A percentile compares a stretch with the other conserved stretches of the same genome.
Conservation (phyloP, 2,797 vertebrate species). For the Buceros bicornis region DNA sequence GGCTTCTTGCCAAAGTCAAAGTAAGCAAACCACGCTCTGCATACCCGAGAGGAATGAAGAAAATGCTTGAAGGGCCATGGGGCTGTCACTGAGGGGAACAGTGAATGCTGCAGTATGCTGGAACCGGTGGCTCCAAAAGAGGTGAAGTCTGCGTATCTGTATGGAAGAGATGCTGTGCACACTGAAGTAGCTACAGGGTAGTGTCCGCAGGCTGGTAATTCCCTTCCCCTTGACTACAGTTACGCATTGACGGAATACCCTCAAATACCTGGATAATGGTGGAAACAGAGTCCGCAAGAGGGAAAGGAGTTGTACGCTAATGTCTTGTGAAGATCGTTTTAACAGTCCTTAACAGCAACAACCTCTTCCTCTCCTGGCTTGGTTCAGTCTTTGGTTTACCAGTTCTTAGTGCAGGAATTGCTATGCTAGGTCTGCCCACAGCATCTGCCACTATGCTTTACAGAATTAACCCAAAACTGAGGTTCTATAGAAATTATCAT, state of each 20-base stretch:
- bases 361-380: background rate
- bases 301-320: background rate
- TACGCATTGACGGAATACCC: background rate
- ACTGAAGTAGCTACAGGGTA: background rate
- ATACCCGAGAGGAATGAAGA: background rate
- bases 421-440: background rate
- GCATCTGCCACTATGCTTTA: background rate
- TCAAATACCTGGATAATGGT: background rate
- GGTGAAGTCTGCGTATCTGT: background rate
- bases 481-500: background rate
- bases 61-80: background rate
- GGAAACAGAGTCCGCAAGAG: background rate
- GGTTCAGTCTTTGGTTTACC: background rate
- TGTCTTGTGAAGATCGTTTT: background rate
- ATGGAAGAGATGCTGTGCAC: background rate
- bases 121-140: background rate
- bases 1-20: background rate
- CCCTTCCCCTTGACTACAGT: background rate
- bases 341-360: background rate
- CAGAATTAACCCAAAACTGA: background rate
- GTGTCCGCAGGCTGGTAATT: background rate
- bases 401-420: background rate
- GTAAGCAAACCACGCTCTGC: background rate
- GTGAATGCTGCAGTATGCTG: background rate
- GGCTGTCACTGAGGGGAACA: background rate